These are phyloP conservation scores for Pterostichus niger DNA, from an alignment of 2,888 invertebrate species.

Conservation along the genomic window DNA sequence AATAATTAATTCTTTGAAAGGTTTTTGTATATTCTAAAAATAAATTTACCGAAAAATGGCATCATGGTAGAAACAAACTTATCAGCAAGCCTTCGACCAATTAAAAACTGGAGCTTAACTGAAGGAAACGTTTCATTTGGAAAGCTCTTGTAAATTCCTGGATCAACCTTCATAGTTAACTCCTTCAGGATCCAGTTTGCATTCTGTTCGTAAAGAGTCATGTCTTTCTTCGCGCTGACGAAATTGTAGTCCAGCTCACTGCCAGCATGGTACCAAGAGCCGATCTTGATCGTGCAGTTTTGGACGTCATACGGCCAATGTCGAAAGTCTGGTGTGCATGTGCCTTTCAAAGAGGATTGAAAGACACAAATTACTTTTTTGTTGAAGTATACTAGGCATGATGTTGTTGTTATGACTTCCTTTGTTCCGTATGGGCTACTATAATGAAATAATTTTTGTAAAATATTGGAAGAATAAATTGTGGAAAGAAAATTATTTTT, in stretches of 20 bases:
- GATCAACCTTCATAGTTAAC: not conserved
- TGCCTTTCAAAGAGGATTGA: not conserved
- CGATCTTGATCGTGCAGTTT: slow-evolving; percentile 16
- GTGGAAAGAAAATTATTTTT: too few relatives aligned
- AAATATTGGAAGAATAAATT: too few relatives aligned
- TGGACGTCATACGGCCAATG: slow-evolving; percentile 28
- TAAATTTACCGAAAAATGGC: slow-evolving; percentile 16
- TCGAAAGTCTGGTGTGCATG: not conserved
- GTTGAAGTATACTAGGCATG: not conserved
- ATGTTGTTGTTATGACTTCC: not conserved
- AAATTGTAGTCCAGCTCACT: not conserved
- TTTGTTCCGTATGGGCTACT: slow-evolving; percentile 20
- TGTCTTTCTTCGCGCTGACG: not conserved
- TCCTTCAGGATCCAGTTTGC: not conserved
- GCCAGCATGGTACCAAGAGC: slow-evolving; percentile 28
- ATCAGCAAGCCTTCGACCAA: not conserved
- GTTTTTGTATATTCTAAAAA: too few relatives aligned
- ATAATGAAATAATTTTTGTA: not conserved
- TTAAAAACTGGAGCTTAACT: not conserved
- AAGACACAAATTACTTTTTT: slow-evolving; percentile 3
- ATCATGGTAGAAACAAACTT: not conserved
- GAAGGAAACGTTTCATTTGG: slow-evolving; percentile 27
- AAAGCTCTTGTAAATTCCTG: not conserved
- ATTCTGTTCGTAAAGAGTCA: too few relatives aligned
- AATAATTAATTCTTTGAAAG: too few relatives aligned